Evolutionary conservation across 2,888 invertebrate species (phyloP).

Genomic region (Glyphotaelius pellucidus): DNA sequence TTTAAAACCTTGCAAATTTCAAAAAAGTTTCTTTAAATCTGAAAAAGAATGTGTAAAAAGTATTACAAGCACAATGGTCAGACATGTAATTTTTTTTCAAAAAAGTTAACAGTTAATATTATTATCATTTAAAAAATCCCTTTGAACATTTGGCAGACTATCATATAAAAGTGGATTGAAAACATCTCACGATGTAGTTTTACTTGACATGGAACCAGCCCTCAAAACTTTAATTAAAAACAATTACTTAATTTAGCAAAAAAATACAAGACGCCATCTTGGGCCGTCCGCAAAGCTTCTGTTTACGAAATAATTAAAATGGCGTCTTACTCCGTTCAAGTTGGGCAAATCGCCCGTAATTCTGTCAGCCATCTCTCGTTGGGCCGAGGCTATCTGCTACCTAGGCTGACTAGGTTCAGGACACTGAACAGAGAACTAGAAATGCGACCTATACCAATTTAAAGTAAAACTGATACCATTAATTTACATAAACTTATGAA

Average conservation of each 20-base stretch:
- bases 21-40: no score
- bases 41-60: no score
- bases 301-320: conserved; percentile 34
- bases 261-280: not conserved
- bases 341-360: conserved; percentile 3
- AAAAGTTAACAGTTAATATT: no score
- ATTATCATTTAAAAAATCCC: not conserved
- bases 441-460: no score
- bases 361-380: not conserved
- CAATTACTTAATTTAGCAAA: not conserved
- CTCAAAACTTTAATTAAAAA: not conserved
- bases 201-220: not conserved
- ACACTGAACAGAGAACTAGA: no score
- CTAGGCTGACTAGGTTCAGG: not conserved
- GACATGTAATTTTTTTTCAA: no score
- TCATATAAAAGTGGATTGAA: not conserved
- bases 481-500: no score
- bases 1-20: no score
- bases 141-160: not conserved
- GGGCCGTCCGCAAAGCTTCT: not conserved
- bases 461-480: no score
- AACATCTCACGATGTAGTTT: not conserved
- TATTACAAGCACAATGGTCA: no score
- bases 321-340: conserved; percentile 10
- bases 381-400: not conserved